Conservation (phyloP, 2,797 vertebrate genomes). For the Harpagifer antarcticus region DNA sequence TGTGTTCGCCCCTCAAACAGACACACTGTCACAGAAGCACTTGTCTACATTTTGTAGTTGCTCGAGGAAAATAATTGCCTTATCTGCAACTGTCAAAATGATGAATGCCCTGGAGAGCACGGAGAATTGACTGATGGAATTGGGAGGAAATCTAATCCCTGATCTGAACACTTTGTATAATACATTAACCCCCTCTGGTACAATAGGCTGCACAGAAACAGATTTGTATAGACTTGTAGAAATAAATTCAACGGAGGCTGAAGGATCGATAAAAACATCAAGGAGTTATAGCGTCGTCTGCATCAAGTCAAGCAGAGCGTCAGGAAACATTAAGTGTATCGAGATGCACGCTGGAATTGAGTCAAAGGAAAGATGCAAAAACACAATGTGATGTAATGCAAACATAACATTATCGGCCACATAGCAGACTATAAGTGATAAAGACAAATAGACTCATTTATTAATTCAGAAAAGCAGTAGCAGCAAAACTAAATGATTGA, state of each 20-base stretch:
- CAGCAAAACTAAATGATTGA: not conserved
- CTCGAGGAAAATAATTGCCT: slow-evolving; percentile 87
- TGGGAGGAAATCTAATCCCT: slow-evolving; percentile 83
- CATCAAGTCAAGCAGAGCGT: slow-evolving; percentile 58
- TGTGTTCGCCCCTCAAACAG: slow-evolving; percentile 81
- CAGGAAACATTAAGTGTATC: slow-evolving; percentile 52
- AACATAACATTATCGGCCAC: slow-evolving; percentile 21
- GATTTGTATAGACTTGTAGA: slow-evolving; percentile 80
- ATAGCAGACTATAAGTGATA: slow-evolving; percentile 6
- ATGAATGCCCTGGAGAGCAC: slow-evolving; percentile 85
- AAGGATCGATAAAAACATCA: slow-evolving; percentile 80
- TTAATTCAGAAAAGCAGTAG: not conserved
- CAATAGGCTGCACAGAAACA: slow-evolving; percentile 78
- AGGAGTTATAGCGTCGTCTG: slow-evolving; percentile 62
- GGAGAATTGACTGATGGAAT: slow-evolving; percentile 87
- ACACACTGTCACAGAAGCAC: slow-evolving; percentile 84
- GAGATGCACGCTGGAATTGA: slow-evolving; percentile 50
- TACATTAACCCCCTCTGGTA: slow-evolving; percentile 81
- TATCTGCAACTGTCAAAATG: slow-evolving; percentile 89
- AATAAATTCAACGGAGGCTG: slow-evolving; percentile 76
- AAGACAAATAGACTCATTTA: not conserved
- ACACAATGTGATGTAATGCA: slow-evolving; percentile 5
- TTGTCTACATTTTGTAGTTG: slow-evolving; percentile 87
- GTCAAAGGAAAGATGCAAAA: slow-evolving; percentile 21
- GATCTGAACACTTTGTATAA: slow-evolving; percentile 87